Conservation (phyloP, 2,113 vertebrate species). For the Albula goreensis region DNA sequence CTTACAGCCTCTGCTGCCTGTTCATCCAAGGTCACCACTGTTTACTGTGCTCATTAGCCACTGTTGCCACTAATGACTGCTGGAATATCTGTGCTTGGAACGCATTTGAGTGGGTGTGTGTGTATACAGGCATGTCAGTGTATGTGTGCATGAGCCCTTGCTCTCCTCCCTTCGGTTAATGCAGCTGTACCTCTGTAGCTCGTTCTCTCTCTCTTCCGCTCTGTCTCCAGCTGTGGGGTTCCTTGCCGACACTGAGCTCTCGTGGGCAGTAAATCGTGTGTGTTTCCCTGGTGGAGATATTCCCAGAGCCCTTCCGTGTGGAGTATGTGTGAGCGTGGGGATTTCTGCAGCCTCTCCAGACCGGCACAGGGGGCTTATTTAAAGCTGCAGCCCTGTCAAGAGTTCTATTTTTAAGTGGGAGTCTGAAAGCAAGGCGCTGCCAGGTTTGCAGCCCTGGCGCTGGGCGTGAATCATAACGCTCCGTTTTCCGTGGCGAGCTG, state of each 20-base stretch:
- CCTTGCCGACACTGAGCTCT: no score
- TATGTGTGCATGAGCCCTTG: no score
- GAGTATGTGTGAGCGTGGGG: background rate
- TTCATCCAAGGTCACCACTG: background rate
- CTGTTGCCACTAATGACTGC: no score
- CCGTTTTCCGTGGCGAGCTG: background rate
- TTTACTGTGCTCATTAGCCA: no score
- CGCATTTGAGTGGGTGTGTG: no score
- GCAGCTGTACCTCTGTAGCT: background rate
- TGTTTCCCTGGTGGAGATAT: background rate
- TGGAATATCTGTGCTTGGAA: no score
- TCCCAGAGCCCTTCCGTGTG: background rate
- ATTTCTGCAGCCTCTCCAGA: background rate
- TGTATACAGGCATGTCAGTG: background rate
- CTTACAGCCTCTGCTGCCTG: background rate
- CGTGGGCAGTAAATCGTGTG: no score
- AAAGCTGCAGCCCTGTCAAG: background rate
- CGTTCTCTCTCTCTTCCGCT: background rate
- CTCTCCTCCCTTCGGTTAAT: no score
- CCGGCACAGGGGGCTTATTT: background rate
- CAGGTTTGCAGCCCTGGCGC: background rate
- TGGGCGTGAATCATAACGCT: conserved; percentile 6
- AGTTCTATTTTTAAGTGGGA: background rate
- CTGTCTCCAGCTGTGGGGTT: background rate
- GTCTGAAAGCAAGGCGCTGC: background rate